Evolutionary conservation across 2,113 vertebrate species (phyloP).

Genomic region (Vidua macroura): DNA sequence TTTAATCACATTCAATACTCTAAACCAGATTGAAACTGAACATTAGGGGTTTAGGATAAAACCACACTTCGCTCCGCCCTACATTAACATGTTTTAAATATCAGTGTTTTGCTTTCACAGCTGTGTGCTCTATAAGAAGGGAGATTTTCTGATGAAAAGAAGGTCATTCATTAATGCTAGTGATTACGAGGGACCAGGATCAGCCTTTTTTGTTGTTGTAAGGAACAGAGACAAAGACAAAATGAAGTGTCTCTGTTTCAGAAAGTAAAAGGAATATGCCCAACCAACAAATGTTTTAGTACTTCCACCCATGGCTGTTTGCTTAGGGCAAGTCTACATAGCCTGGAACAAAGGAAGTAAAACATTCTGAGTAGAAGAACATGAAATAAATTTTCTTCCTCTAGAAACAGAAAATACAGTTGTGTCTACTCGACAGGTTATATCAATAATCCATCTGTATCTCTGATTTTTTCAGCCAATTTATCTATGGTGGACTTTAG

Average conservation of each 20-base stretch:
- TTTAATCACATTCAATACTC: slow-evolving; percentile 38
- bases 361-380: neutral
- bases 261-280: neutral
- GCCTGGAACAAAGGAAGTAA: neutral
- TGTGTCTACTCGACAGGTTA: neutral
- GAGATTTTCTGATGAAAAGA: neutral
- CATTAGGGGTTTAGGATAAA: slow-evolving; percentile 35
- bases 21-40: slow-evolving; percentile 33
- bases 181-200: neutral
- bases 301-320: neutral
- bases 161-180: neutral
- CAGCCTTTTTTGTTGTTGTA: neutral
- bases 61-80: neutral
- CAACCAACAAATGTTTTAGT: neutral
- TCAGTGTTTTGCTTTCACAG: neutral
- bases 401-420: neutral
- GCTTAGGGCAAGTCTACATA: neutral
- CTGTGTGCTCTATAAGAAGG: neutral
- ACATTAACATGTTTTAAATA: neutral
- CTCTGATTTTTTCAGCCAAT: neutral
- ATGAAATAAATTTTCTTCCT: neutral
- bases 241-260: neutral
- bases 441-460: neutral
- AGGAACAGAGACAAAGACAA: neutral
- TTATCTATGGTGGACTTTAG: neutral